Evolutionary conservation across 2,797 vertebrate species (phyloP).

Genomic region (Decapterus maruadsi): DNA sequence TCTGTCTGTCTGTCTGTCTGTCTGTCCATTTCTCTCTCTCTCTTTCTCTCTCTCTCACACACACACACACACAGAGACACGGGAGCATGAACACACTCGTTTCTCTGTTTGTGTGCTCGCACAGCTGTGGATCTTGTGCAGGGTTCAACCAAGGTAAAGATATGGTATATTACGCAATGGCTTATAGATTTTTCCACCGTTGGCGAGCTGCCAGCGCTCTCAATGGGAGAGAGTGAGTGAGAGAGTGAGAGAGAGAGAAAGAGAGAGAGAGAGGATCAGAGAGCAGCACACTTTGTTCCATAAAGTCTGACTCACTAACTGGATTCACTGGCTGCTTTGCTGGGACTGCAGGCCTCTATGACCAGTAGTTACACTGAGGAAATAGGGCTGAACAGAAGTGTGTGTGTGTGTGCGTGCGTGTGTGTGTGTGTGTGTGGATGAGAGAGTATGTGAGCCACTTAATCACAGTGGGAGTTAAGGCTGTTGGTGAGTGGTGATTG

Average conservation of each 20-base stretch:
- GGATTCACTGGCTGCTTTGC: slow-evolving; percentile 64
- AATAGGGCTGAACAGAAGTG: slow-evolving; percentile 23
- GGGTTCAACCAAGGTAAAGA: slow-evolving; percentile 87
- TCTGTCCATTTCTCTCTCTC: slow-evolving; percentile 3
- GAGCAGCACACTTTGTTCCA: slow-evolving; percentile 84
- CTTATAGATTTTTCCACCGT: slow-evolving; percentile 85
- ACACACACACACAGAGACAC: slow-evolving; percentile 24
- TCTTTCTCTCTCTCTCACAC: not conserved
- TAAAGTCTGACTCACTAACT: slow-evolving; percentile 78
- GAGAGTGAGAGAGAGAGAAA: slow-evolving; percentile 20
- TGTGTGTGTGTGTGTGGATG: slow-evolving; percentile 1
- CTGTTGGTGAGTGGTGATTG: not conserved
- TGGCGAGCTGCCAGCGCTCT: slow-evolving; percentile 78
- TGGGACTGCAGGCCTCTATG: slow-evolving; percentile 55
- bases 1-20: slow-evolving; percentile 36
- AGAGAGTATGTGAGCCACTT: slow-evolving; percentile 8
- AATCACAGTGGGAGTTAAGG: slow-evolving; percentile 18
- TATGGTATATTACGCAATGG: slow-evolving; percentile 86
- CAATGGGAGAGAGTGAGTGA: slow-evolving; percentile 51
- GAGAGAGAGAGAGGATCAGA: slow-evolving; percentile 53
- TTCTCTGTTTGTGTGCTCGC: slow-evolving; percentile 67
- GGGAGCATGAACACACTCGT: slow-evolving; percentile 50
- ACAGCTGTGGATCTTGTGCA: slow-evolving; percentile 78
- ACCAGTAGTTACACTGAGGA: slow-evolving; percentile 56
- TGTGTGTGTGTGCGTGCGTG: slow-evolving; percentile 16